Evolutionary conservation across 2,888 invertebrate species (phyloP).

Genomic region (Rosalia funebris): DNA sequence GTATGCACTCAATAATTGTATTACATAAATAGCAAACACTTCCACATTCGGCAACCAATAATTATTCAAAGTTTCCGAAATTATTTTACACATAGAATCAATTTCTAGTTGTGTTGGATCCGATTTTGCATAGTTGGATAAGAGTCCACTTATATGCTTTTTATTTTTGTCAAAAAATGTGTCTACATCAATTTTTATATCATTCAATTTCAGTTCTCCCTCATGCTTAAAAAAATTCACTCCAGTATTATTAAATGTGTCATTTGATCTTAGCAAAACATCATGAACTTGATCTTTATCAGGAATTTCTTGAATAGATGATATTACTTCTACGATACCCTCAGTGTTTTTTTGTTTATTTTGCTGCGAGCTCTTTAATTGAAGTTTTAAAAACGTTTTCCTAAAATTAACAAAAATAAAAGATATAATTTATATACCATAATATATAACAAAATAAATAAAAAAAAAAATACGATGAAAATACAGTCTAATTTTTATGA

Average conservation of each 20-base stretch:
- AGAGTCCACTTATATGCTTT: background rate
- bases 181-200: background rate
- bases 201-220: background rate
- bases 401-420: background rate
- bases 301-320: background rate
- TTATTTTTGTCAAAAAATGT: background rate
- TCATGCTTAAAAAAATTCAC: background rate
- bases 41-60: background rate
- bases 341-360: background rate
- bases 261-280: background rate
- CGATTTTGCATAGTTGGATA: background rate
- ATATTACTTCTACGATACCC: background rate
- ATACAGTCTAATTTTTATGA: too few relatives aligned
- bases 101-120: background rate
- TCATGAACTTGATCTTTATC: background rate
- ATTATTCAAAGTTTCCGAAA: background rate
- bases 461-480: too few relatives aligned
- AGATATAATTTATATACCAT: too few relatives aligned
- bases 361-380: background rate
- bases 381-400: constrained; percentile 42
- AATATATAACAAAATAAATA: too few relatives aligned
- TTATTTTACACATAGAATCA: background rate
- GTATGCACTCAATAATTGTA: background rate
- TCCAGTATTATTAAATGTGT: background rate
- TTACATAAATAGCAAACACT: background rate